Evolutionary conservation across 2,113 vertebrate species (phyloP), one percentile per base, ranked within the genome.

Genomic region (Dendropsophus ebraccatus): DNA sequence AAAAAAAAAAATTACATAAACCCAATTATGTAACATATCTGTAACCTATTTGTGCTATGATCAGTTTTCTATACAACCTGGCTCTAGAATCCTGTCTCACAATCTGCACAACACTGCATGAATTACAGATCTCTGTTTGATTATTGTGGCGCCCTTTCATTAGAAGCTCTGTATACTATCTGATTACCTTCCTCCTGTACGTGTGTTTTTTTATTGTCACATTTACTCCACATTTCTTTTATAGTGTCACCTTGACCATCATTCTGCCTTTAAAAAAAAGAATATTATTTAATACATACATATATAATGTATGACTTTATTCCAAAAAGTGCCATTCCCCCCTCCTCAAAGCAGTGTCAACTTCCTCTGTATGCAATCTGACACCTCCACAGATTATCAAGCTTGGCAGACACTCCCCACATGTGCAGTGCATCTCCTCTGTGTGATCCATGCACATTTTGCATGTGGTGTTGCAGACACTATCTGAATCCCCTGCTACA

Each of bases 401-500:
- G 47, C 49, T 4, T 30, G 47, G n/a, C 37, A 73, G 41, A 14
- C 70, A 1, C 70, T 73, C 70, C 70, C 70, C n/a, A 5, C 50
- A 23, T 47, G 45, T 75, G 72, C 72, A 49, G 72, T 23, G 47
- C 35, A n/a, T 75, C 67, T 49, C n/a, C 23, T n/a, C 45, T 50
- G 6, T 75, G 41, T 25, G n/a, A 75, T n/a, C 72, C 41, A 75
- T 75, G 72, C 72, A 75, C 72, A 47, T 75, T 75, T 49, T 49
- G 23, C 72, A 49, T 75, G 45, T 45, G n/a, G 72, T 75, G 37
- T 45, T 75, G 37, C 72, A 75, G 72, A 49, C 72, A 50, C 70
- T 45, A 14, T n/a, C 13, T 28, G 21, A 49, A 75, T 75, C 23
- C 23, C 45, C 72, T 14, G 23, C 21, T 32, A 16, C 21, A 10